Percentiles rank a stretch among this genome's conserved stretches.
phyloP scores from a whole-genome alignment of 2,113 vertebrate species.

The Corythornis cristatus region DNA sequence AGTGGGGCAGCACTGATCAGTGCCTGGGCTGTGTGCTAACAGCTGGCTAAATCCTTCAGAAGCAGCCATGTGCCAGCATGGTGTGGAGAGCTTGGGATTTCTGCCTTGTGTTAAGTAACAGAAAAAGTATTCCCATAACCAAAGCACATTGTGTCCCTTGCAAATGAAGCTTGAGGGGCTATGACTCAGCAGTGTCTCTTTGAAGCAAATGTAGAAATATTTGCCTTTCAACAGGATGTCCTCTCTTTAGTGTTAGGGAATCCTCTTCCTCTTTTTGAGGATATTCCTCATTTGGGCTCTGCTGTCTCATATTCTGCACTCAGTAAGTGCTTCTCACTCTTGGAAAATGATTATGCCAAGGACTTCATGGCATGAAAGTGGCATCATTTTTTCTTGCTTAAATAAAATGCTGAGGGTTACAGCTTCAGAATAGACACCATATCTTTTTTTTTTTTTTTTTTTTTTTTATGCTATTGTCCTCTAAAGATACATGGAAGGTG shows the following conservation, averaged over 20 bases:
- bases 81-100: not conserved
- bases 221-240: not conserved
- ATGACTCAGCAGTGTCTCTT: not conserved
- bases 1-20: not conserved
- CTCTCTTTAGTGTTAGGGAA: not conserved
- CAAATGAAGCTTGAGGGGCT: not conserved
- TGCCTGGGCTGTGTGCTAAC: rapidly evolving
- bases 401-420: not conserved
- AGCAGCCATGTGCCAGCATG: not conserved
- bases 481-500: not conserved
- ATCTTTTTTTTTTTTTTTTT: not conserved
- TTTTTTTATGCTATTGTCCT: not conserved
- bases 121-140: not conserved
- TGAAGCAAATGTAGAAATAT: not conserved
- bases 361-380: not conserved
- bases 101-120: not conserved
- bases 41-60: not conserved
- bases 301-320: not conserved
- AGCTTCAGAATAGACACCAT: not conserved
- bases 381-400: not conserved
- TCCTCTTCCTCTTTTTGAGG: not conserved
- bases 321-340: not conserved
- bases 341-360: not conserved
- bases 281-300: not conserved
- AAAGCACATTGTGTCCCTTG: not conserved